Evolutionary conservation across 2,797 vertebrate species (phyloP).

Genomic region (Falco biarmicus): DNA sequence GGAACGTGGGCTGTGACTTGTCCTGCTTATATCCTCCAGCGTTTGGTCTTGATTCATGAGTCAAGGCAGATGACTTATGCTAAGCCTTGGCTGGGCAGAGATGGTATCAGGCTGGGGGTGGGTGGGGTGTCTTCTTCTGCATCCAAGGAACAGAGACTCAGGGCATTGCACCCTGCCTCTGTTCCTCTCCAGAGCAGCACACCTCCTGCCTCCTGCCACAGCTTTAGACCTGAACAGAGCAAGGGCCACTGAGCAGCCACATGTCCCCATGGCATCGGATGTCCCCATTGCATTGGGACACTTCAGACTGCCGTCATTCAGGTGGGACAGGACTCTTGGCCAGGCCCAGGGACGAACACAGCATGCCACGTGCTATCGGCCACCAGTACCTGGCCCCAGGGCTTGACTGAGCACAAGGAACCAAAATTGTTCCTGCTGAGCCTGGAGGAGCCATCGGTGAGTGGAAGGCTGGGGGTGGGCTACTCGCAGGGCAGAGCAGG

Average conservation of each 20-base stretch:
- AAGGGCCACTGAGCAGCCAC: background rate
- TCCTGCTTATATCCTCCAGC: background rate
- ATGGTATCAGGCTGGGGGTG: background rate
- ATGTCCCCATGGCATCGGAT: accelerated
- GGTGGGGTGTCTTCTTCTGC: background rate
- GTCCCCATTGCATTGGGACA: accelerated
- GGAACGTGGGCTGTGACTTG: background rate
- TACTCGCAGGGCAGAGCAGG: accelerated
- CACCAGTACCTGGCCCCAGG: background rate
- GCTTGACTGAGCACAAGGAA: background rate
- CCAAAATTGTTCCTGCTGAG: background rate
- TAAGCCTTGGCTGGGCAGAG: background rate
- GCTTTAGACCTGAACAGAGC: background rate
- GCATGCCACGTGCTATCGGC: background rate
- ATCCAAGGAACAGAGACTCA: background rate
- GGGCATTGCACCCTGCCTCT: background rate
- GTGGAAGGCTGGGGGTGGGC: background rate
- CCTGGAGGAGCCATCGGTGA: background rate
- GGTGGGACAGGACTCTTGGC: background rate
- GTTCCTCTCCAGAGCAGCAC: background rate
- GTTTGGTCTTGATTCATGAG: background rate
- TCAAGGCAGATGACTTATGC: background rate
- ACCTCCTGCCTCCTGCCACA: background rate
- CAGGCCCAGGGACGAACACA: background rate
- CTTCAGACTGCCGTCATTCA: background rate